These are phyloP conservation scores for Prorops nasuta DNA, from an alignment of 1,140 invertebrate species.

Conservation along the genomic window DNA sequence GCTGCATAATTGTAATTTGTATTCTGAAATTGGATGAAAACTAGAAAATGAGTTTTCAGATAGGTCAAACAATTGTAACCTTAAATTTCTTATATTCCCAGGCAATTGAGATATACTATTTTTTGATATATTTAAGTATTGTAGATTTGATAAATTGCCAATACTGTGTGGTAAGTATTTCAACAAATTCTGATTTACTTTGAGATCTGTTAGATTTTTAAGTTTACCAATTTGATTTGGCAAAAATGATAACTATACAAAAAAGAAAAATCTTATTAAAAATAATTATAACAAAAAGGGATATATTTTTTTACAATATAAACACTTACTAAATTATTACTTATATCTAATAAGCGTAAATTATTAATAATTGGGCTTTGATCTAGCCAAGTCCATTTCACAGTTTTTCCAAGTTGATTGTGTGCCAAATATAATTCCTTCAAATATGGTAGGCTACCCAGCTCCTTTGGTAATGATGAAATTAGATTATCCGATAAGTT, in stretches of 20 bases:
- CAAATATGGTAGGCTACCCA: conserved; percentile 67
- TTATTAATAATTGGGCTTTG: conserved; percentile 55
- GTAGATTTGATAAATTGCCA: conserved; percentile 44
- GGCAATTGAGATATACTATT: conserved; percentile 56
- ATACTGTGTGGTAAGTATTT: conserved; percentile 51
- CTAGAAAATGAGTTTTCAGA: conserved; percentile 56
- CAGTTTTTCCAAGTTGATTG: conserved; percentile 64
- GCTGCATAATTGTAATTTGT: conserved; percentile 31
- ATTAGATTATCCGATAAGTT: conserved; percentile 79
- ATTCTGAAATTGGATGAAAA: conserved; percentile 22
- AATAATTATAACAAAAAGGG: not conserved
- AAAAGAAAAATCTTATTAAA: conserved; percentile 16
- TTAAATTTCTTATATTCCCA: conserved; percentile 58
- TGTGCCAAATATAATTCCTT: conserved; percentile 69
- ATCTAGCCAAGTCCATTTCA: conserved; percentile 68
- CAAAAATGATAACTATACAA: conserved; percentile 42
- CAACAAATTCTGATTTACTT: conserved; percentile 57
- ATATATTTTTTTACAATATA: conserved; percentile 12
- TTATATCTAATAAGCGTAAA: conserved; percentile 63
- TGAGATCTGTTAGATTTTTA: conserved; percentile 57
- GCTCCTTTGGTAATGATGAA: conserved; percentile 68
- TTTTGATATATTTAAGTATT: conserved; percentile 54
- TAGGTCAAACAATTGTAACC: conserved; percentile 59
- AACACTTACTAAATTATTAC: conserved; percentile 62
- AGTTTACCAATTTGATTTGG: conserved; percentile 65